Evolutionary conservation across 2,888 invertebrate genomes (phyloP).

Genomic region (Lochmaea crataegi): DNA sequence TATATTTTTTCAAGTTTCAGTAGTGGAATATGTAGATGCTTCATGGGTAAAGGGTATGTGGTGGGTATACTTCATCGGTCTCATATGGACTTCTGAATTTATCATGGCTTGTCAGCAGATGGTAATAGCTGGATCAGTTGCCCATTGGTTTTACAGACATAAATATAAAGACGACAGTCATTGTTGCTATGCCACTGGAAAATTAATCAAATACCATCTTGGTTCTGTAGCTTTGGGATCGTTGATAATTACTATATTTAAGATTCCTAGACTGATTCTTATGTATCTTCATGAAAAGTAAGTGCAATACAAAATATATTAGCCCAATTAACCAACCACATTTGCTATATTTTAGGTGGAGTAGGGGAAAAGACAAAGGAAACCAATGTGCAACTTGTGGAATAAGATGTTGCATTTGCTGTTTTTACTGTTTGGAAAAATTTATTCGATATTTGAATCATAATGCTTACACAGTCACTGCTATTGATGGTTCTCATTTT

Average conservation of each 20-base stretch:
- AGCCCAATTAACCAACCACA: background rate
- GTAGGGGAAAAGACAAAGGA: slow-evolving; percentile 75
- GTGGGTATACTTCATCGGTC: slow-evolving; percentile 91
- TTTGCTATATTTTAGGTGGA: slow-evolving; percentile 68
- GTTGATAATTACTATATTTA: slow-evolving; percentile 91
- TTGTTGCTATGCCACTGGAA: slow-evolving; percentile 77
- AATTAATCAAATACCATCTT: slow-evolving; percentile 87
- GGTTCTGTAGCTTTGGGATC: slow-evolving; percentile 97
- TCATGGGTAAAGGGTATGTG: slow-evolving; percentile 91
- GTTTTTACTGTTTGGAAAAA: slow-evolving; percentile 90
- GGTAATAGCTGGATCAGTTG: slow-evolving; percentile 92
- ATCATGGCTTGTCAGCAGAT: slow-evolving; percentile 95
- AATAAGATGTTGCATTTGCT: slow-evolving; percentile 86
- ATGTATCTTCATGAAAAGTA: slow-evolving; percentile 88
- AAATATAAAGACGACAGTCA: slow-evolving; percentile 76
- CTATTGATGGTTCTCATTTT: slow-evolving; percentile 91
- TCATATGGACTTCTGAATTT: slow-evolving; percentile 95
- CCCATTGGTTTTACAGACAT: slow-evolving; percentile 92
- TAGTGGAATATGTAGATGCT: slow-evolving; percentile 80
- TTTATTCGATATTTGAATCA: slow-evolving; percentile 93
- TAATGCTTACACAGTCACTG: slow-evolving; percentile 94
- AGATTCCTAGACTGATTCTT: slow-evolving; percentile 88
- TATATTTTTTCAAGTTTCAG: slow-evolving; percentile 66
- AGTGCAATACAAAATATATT: slow-evolving; percentile 23
- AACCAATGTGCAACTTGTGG: slow-evolving; percentile 81